Percentiles rank a stretch among this genome's conserved stretches.
Conservation (phyloP, 2,113 vertebrate species). For the Prionailurus bengalensis region DNA sequence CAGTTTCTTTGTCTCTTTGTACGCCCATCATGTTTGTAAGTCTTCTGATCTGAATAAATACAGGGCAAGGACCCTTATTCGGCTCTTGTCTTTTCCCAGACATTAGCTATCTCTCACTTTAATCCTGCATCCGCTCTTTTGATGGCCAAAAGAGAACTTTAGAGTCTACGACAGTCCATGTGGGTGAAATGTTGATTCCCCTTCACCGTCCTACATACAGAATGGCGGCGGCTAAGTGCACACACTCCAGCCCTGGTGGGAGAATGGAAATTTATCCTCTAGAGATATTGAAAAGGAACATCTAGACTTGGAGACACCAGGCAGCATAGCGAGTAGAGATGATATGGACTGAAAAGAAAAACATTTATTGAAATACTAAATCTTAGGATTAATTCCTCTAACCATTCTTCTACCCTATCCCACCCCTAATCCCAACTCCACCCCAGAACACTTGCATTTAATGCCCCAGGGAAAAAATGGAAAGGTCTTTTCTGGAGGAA, state of each 20-base stretch:
- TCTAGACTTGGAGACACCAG: neutral
- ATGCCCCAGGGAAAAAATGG: neutral
- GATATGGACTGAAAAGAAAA: neutral
- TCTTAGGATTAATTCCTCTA: neutral
- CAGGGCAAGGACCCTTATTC: too few relatives aligned
- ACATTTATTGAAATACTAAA: neutral
- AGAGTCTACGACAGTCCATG: neutral
- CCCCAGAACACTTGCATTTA: neutral
- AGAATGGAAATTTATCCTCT: neutral
- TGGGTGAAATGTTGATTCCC: neutral
- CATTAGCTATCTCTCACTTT: too few relatives aligned
- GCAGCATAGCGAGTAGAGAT: neutral
- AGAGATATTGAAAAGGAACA: neutral
- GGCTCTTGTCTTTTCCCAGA: too few relatives aligned
- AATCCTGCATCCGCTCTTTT: too few relatives aligned
- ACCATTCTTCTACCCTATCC: neutral
- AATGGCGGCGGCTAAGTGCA: neutral
- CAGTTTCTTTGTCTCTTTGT: too few relatives aligned
- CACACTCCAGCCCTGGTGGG: neutral
- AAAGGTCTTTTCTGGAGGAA: neutral
- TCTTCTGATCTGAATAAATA: too few relatives aligned
- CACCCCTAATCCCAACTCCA: neutral
- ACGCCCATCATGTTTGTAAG: too few relatives aligned
- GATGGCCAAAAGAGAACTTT: too few relatives aligned
- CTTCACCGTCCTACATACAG: neutral